These are phyloP conservation scores for Drosophila ananassae DNA, from an alignment of 1,140 invertebrate genomes.

Conservation along the genomic window DNA sequence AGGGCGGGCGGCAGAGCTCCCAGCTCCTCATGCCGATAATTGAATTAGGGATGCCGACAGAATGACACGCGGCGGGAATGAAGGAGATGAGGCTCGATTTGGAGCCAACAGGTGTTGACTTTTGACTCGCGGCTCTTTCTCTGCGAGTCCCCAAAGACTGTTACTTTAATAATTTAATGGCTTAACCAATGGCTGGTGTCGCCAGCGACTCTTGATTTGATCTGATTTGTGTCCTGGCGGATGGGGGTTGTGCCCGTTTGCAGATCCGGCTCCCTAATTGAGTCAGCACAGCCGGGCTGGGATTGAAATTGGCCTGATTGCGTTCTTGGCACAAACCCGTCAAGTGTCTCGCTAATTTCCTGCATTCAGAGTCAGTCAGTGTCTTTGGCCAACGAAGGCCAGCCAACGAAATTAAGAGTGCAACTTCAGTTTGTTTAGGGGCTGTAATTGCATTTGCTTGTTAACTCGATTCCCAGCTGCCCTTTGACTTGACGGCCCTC, in stretches of 20 bases:
- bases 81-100: slow-evolving; percentile 20
- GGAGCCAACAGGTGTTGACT: slow-evolving; percentile 61
- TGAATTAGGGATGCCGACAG: slow-evolving; percentile 53
- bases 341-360: slow-evolving; percentile 56
- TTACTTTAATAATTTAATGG: slow-evolving; percentile 66
- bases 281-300: slow-evolving; percentile 37
- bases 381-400: slow-evolving; percentile 4
- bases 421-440: slow-evolving; percentile 72
- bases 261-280: slow-evolving; percentile 48
- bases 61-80: slow-evolving; percentile 6
- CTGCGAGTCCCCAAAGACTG: slow-evolving; percentile 30
- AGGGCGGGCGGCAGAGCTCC: slow-evolving; percentile 1
- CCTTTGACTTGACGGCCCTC: slow-evolving; percentile 57
- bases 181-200: slow-evolving; percentile 18
- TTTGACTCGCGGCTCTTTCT: slow-evolving; percentile 6
- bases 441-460: slow-evolving; percentile 72
- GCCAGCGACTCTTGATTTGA: slow-evolving; percentile 19
- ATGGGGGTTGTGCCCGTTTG: slow-evolving; percentile 18
- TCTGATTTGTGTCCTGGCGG: slow-evolving; percentile 28
- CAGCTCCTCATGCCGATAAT: slow-evolving; percentile 54
- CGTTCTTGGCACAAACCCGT: slow-evolving; percentile 24
- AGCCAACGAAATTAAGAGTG: slow-evolving; percentile 50
- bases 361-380: slow-evolving; percentile 44
- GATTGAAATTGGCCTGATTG: slow-evolving; percentile 61
- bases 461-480: slow-evolving; percentile 57